Evolutionary conservation across 1,140 invertebrate genomes (phyloP).

Genomic region (Teleopsis dalmanni): DNA sequence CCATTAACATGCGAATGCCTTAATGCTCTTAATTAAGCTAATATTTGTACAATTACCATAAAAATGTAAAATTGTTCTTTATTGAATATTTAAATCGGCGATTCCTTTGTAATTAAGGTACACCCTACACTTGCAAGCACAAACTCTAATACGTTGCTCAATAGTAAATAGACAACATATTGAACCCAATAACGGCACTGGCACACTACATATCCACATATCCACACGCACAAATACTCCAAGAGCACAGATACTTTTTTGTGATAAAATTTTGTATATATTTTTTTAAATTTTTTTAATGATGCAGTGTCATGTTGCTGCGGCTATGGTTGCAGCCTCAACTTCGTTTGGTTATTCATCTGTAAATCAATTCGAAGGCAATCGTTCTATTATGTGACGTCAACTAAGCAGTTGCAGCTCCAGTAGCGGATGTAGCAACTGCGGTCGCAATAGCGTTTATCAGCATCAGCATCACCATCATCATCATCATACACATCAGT

Average conservation of each 20-base stretch:
- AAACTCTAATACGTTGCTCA: not conserved
- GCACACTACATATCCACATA: not conserved
- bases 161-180: not conserved
- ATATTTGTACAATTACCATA: too few relatives aligned
- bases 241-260: not conserved
- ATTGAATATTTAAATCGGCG: too few relatives aligned
- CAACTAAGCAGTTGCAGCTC: constrained; percentile 44
- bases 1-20: too few relatives aligned
- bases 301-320: constrained; percentile 39
- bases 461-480: constrained; percentile 24
- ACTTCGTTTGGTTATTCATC: constrained; percentile 42
- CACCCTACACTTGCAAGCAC: not conserved
- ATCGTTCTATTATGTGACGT: constrained; percentile 41
- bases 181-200: too few relatives aligned
- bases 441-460: constrained; percentile 24
- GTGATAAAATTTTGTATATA: not conserved
- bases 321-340: constrained; percentile 41
- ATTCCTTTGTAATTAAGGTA: too few relatives aligned
- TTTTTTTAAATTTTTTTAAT: not conserved
- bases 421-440: constrained; percentile 42
- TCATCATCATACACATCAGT: constrained; percentile 13
- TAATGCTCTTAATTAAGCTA: too few relatives aligned
- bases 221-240: not conserved
- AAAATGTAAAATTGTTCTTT: too few relatives aligned
- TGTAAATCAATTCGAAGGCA: constrained; percentile 36